These are phyloP conservation scores for Rattus rattus DNA, from an alignment of 2,113 vertebrate species.

Conservation along the genomic window DNA sequence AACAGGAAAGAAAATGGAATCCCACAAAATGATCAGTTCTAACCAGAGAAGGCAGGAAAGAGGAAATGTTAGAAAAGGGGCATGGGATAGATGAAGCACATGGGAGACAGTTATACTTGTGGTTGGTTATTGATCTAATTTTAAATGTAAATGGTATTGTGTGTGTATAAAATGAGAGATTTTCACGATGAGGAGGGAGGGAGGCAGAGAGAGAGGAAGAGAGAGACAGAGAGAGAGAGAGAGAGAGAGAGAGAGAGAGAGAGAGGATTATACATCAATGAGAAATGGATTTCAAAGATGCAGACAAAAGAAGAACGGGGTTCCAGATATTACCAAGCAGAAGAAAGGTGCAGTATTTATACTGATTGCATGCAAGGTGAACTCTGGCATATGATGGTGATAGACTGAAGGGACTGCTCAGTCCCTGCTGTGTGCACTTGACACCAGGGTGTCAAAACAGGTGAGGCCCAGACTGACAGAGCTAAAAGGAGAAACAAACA, in stretches of 20 bases:
- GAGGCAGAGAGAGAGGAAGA: not conserved
- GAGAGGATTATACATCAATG: not conserved
- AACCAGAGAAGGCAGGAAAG: not conserved
- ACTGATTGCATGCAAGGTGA: not conserved
- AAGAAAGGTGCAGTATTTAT: not conserved
- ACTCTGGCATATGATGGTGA: not conserved
- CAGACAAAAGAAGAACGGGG: not conserved
- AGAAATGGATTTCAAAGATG: not conserved
- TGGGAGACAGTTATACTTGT: not conserved
- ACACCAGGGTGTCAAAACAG: conserved; percentile 3
- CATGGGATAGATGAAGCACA: not conserved
- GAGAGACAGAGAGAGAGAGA: not conserved
- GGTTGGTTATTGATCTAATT: not conserved
- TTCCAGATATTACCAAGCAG: not conserved
- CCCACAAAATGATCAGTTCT: not conserved
- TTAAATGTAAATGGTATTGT: conserved; percentile 3
- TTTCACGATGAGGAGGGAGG: not conserved
- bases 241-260: not conserved
- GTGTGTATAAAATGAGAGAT: not conserved
- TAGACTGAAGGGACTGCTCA: not conserved
- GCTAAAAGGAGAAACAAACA: not conserved
- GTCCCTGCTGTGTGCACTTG: not conserved
- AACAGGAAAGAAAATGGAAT: not conserved
- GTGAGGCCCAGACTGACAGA: conserved; percentile 4
- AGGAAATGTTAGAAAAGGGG: not conserved